phyloP scores from a whole-genome alignment of 2,888 invertebrate species.

The Zygaena filipendulae region DNA sequence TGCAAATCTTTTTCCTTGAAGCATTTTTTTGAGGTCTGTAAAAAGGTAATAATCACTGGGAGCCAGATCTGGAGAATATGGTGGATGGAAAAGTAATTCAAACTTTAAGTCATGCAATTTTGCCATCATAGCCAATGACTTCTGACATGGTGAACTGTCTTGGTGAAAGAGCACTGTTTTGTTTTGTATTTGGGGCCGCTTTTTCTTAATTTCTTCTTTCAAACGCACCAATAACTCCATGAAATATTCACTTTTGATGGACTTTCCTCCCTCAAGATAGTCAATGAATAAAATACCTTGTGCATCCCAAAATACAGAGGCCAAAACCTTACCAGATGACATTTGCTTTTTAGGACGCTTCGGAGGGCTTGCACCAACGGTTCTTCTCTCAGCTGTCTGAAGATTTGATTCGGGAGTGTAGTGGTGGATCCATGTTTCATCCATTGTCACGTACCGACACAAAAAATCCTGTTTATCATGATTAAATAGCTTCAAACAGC shows the following conservation, averaged over 20 bases:
- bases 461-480: constrained; percentile 6
- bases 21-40: too few relatives aligned
- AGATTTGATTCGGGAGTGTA: constrained; percentile 10
- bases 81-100: too few relatives aligned
- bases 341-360: constrained; percentile 3
- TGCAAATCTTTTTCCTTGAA: too few relatives aligned
- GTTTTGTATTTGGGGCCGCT: constrained; percentile 2
- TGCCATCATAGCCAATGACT: too few relatives aligned
- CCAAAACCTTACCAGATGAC: constrained; percentile 6
- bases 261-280: too few relatives aligned
- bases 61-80: too few relatives aligned
- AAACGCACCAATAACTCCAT: constrained; percentile 3
- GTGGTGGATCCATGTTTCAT: constrained; percentile 13
- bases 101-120: too few relatives aligned
- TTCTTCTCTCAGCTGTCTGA: constrained; percentile 11
- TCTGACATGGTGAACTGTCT: too few relatives aligned
- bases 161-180: too few relatives aligned
- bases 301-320: constrained; percentile 8
- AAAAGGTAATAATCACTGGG: too few relatives aligned
- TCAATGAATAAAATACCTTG: constrained; percentile 5
- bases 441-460: constrained; percentile 11
- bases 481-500: constrained; percentile 6
- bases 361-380: too few relatives aligned
- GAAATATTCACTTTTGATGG: constrained; percentile 3
- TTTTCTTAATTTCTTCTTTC: constrained; percentile 4